Percentiles rank a stretch among this genome's conserved stretches.
Evolutionary conservation across 2,113 vertebrate species (phyloP).

Genomic region (Regulus satrapa): DNA sequence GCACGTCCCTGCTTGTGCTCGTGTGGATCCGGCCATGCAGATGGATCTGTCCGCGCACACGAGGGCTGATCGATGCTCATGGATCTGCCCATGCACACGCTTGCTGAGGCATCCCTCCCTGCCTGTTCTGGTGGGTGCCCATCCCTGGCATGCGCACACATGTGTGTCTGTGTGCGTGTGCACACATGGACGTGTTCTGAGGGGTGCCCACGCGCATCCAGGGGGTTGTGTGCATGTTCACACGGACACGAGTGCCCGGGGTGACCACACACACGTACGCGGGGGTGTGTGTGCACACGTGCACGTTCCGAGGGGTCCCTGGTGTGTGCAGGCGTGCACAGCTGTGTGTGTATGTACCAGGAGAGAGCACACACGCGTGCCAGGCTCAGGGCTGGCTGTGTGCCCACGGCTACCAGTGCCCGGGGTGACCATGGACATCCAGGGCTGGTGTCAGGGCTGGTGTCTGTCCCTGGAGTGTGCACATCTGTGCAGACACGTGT

Average conservation of each 20-base stretch:
- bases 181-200: not conserved
- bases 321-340: fast-evolving
- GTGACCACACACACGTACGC: fast-evolving
- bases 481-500: fast-evolving
- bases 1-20: not conserved
- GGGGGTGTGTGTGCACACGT: not conserved
- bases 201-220: no score
- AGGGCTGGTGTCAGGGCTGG: not conserved
- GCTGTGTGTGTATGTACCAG: not conserved
- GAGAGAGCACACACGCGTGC: not conserved
- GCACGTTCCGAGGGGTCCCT: fast-evolving
- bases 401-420: not conserved
- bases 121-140: not conserved
- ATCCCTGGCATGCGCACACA: not conserved
- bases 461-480: not conserved
- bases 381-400: not conserved
- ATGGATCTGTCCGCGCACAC: not conserved
- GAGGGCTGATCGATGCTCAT: not conserved
- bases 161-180: fast-evolving
- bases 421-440: fast-evolving
- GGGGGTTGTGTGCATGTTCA: not conserved
- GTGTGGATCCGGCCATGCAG: not conserved
- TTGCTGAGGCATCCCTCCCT: no score
- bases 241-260: fast-evolving
- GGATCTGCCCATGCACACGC: not conserved